Base-by-base conservation (phyloP, 2,113 vertebrate species). In the Hipposideros armiger region DNA sequence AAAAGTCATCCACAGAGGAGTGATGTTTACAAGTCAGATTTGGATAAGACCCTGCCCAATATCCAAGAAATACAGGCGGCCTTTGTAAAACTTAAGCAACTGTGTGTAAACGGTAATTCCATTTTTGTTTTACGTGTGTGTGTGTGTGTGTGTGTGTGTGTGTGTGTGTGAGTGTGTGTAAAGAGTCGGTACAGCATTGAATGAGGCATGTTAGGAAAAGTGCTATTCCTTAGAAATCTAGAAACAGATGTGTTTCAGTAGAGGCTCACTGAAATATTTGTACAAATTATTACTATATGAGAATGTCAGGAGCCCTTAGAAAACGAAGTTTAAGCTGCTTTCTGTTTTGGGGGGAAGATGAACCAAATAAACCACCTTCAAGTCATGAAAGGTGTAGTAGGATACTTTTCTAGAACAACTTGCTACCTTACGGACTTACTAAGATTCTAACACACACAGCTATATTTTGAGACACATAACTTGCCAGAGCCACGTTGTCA, bases 1-100 rank as follows among this genome's bases (percentile, higher is more conserved):
- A 99, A 99, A 97, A 99, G 99, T 98, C 99, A 99, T 97, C 99
- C 99, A 7, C 98, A 99, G 95, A 98, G 99, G 95, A 99, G 98
- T 94, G 99, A 99, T 0, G 98, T 99, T 66, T 97, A 99, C 97
- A 99, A 98, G 97, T 99, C 97, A 3, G 99, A 99, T 87, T 97
- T 99, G 98, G 99, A 99, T 97, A 99, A 99, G 95, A 98, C 95
- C 95, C 98, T 99, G 69, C 99, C 99, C 1, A 99, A 54, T 93
- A 99, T 99, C 98, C 99, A 99, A 96, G 99, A 99, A 66, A 98
- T 99, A 96, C 99, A 99, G 97, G 97, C 96, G 16, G 99, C 99
- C 8, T 99, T 99, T 82, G 85, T 98, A 88, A 99, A 99, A 97
- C 98, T 99, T 84, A 99, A 99, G 62, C 99, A 99, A 90, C 98